A percentile compares a stretch with the other conserved stretches of the same genome.
Conservation (phyloP, 1,140 invertebrate genomes). For the Tetragonula clypearis region DNA sequence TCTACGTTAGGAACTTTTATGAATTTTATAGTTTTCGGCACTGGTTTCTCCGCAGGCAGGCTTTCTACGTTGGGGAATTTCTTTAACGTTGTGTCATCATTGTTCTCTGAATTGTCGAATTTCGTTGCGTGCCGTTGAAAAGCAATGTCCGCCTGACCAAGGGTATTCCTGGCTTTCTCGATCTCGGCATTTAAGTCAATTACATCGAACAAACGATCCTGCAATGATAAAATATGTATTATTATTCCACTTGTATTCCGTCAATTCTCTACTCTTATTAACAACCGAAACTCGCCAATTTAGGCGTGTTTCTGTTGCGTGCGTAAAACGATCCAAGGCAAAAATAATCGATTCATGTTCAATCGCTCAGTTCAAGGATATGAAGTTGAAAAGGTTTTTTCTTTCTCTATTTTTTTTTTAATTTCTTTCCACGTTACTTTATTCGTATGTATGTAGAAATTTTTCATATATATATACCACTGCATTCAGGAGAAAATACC, state of each 20-base stretch:
- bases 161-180: conserved; percentile 74
- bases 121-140: conserved; percentile 77
- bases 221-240: not conserved
- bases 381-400: too few species aligned
- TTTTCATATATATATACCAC: too few species aligned
- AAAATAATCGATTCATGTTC: too few species aligned
- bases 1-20: conserved; percentile 66
- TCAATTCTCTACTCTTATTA: too few species aligned
- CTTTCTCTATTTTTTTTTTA: too few species aligned
- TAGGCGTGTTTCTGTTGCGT: too few species aligned
- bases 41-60: conserved; percentile 54
- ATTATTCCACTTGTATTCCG: not conserved
- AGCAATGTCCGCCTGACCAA: conserved; percentile 71
- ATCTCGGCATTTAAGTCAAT: conserved; percentile 78
- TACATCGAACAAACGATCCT: conserved; percentile 80
- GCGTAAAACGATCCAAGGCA: too few species aligned
- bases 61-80: conserved; percentile 63
- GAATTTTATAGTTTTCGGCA: conserved; percentile 68
- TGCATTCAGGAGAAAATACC: too few species aligned
- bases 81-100: conserved; percentile 62
- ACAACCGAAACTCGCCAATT: too few species aligned
- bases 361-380: too few species aligned
- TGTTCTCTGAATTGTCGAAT: conserved; percentile 74
- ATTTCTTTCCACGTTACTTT: too few species aligned
- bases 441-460: too few species aligned